Evolutionary conservation across 2,113 vertebrate genomes (phyloP), one percentile per base, ranked within the genome.

Genomic region (Rattus rattus): DNA sequence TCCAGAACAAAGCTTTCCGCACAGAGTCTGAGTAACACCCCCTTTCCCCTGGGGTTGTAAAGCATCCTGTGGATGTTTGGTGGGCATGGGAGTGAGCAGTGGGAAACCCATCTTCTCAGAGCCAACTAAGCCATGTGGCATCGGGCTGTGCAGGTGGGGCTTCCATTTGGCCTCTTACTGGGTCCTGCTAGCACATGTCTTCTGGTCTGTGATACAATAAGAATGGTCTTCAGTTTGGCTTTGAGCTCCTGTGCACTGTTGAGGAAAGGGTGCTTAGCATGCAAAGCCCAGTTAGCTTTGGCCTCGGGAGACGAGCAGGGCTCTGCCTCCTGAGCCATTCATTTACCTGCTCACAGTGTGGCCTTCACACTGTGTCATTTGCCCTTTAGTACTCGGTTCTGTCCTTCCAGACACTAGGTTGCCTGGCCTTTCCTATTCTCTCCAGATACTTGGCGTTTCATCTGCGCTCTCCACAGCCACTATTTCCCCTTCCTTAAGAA

Each of bases 191-290:
- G n/a, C 24, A 59, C 36, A 26, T 52, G 28, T 76, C 89, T 77
- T 61, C 81, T 0, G 0, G 0, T 11, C 43, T 28, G 72, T 6
- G 20, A 75, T 13, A 26, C 77, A 80, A 5, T 9, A 17, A 69
- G 84, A 87, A 67, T 33, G 30, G 49, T 6, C 43, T 33, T 87
- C 43, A 69, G 1, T 63, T 13, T 87, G 84, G 63, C n/a, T 69
- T 33, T 36, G 43, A 67, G 79, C 7, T 52, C 54, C 20, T 7
- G 5, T 33, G 76, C 33, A n/a, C 9, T 9, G 14, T 1, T 4
- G 3, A 24, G 19, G 79, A 17, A 33, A 54, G 43, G n/a, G n/a
- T 49, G 24, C 36, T 9, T 12, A n/a, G 30, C 19, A 84, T 61
- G 49, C 22, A 39, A 11, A 80, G 85, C 52, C 39, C 39, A 43